phyloP scores from a whole-genome alignment of 2,113 vertebrate species.

The Oreochromis niloticus region DNA sequence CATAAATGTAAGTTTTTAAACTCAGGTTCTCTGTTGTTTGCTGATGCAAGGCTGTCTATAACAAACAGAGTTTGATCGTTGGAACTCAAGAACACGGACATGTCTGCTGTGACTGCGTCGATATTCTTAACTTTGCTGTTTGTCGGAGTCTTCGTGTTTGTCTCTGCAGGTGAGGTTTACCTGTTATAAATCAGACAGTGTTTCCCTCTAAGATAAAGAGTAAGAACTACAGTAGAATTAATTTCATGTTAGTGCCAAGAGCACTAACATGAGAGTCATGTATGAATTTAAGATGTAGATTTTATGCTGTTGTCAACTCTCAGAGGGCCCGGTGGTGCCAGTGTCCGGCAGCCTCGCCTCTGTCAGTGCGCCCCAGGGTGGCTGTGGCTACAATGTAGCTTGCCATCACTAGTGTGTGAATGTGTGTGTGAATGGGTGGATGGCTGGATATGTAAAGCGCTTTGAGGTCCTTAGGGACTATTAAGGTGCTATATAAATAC shows the following conservation, averaged over 20 bases:
- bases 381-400: no score
- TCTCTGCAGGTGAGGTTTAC: background rate
- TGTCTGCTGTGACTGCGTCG: background rate
- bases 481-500: no score
- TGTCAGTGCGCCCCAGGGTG: no score
- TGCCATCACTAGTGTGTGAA: no score
- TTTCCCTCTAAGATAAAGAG: background rate
- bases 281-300: background rate
- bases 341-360: no score
- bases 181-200: fast-evolving
- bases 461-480: no score
- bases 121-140: background rate
- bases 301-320: background rate
- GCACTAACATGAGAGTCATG: background rate
- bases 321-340: no score
- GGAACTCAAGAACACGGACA: background rate
- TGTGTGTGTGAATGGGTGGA: no score
- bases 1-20: fast-evolving
- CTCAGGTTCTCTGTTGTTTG: background rate
- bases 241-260: fast-evolving
- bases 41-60: background rate
- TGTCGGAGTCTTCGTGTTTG: background rate
- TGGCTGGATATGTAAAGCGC: no score
- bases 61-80: background rate
- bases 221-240: background rate